These are phyloP conservation scores for Dryobates pubescens DNA, from an alignment of 2,797 vertebrate species.

Conservation along the genomic window DNA sequence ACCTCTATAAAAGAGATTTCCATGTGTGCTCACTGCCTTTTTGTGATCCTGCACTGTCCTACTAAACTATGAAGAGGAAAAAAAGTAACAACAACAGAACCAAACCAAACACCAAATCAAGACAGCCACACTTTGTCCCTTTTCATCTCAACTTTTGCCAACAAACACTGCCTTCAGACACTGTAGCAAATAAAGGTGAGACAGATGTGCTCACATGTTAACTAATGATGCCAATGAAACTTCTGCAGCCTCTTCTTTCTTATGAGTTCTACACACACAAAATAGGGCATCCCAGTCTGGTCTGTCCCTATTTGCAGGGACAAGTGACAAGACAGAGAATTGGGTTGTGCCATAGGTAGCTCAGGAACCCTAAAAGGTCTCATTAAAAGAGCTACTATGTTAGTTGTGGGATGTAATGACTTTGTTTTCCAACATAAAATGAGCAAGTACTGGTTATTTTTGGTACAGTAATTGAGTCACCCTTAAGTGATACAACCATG, in stretches of 20 bases:
- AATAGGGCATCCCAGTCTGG: accelerated
- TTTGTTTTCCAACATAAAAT: not conserved
- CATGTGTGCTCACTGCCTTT: not conserved
- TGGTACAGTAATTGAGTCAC: not conserved
- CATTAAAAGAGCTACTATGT: no score
- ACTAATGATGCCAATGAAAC: not conserved
- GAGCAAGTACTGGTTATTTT: not conserved
- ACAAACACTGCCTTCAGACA: not conserved
- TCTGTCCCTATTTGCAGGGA: not conserved
- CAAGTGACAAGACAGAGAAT: not conserved
- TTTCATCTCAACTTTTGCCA: not conserved
- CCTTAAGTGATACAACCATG: accelerated
- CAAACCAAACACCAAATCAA: no score
- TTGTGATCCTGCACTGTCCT: not conserved
- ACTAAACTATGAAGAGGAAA: not conserved
- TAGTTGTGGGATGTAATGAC: not conserved
- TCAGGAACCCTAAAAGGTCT: not conserved
- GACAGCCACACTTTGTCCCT: not conserved
- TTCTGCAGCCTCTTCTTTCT: not conserved
- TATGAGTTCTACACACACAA: accelerated
- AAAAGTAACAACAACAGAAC: not conserved
- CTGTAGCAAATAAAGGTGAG: not conserved
- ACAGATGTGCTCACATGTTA: not conserved
- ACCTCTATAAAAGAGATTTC: not conserved
- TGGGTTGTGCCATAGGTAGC: not conserved